Conservation (phyloP, 2,797 vertebrate species). For the Sebastes glaucus region DNA sequence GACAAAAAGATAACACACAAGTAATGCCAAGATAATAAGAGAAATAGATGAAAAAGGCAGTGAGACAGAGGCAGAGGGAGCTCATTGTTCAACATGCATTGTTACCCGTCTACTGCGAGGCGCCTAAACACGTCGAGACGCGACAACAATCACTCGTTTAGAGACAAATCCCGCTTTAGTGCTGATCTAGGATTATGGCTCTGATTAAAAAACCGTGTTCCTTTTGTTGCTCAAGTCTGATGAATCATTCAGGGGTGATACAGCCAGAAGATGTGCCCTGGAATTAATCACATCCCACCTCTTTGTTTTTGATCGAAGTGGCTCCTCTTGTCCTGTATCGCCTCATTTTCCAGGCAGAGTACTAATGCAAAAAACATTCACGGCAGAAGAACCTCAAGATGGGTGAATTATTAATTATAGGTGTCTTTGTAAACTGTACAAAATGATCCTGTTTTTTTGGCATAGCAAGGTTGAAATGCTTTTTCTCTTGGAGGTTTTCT, state of each 20-base stretch:
- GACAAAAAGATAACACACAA: background rate
- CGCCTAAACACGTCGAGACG: conserved; percentile 37
- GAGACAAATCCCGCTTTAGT: conserved; percentile 49
- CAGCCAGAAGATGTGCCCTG: conserved; percentile 47
- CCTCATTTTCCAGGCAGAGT: conserved; percentile 19
- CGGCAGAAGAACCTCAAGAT: conserved; percentile 16
- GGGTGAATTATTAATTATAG: conserved; percentile 58
- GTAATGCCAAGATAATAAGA: background rate
- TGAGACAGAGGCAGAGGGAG: background rate
- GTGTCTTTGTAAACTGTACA: conserved; percentile 28
- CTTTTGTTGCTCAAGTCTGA: conserved; percentile 42
- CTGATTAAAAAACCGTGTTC: conserved; percentile 52
- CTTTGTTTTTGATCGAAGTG: conserved; percentile 42
- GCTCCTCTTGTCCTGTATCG: background rate
- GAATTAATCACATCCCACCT: conserved; percentile 57
- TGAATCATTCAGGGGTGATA: conserved; percentile 56
- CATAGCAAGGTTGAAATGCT: conserved; percentile 2
- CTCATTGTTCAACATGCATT: conserved; percentile 19
- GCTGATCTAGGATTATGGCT: conserved; percentile 61
- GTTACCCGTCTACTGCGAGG: conserved; percentile 9
- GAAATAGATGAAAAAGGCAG: background rate
- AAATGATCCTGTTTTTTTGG: conserved; percentile 31
- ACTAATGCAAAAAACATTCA: conserved; percentile 37
- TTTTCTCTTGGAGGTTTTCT: conserved; percentile 39
- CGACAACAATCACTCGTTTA: conserved; percentile 38